Evolutionary conservation across 2,797 vertebrate genomes (phyloP).

Genomic region (Thamnophis elegans): DNA sequence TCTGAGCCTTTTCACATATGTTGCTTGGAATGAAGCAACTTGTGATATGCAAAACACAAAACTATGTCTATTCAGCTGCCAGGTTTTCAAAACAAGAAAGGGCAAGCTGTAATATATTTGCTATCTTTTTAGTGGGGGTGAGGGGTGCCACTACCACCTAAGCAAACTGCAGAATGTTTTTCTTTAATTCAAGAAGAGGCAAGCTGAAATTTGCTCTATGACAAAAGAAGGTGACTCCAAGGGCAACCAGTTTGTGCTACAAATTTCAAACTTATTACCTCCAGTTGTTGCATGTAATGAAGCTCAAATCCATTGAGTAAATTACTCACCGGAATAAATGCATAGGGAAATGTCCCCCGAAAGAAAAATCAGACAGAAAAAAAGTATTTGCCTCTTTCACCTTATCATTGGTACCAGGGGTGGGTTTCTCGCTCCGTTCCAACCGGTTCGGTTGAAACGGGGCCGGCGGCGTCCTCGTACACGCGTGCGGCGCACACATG

Average conservation of each 20-base stretch:
- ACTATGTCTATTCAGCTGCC: slow-evolving; percentile 38
- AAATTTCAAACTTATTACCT: neutral
- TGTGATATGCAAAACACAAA: slow-evolving; percentile 38
- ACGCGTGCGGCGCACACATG: no score
- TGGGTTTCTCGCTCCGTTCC: no score
- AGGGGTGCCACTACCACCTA: slow-evolving; percentile 40
- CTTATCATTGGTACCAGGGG: neutral
- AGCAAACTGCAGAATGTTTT: slow-evolving; percentile 53
- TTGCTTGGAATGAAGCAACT: slow-evolving; percentile 32
- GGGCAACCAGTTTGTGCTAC: neutral
- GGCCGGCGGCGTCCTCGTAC: no score
- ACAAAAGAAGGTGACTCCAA: slow-evolving; percentile 27
- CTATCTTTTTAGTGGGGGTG: slow-evolving; percentile 41
- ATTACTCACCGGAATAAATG: neutral
- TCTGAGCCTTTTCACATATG: slow-evolving; percentile 46
- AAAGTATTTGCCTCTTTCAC: neutral
- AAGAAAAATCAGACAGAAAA: neutral
- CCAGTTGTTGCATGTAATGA: slow-evolving; percentile 3
- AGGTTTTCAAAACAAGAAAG: slow-evolving; percentile 63
- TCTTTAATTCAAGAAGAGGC: slow-evolving; percentile 20
- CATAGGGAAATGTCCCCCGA: neutral
- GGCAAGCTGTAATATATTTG: slow-evolving; percentile 55
- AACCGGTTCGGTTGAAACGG: no score
- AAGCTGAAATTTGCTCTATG: slow-evolving; percentile 21
- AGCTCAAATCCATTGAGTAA: neutral